A percentile compares a stretch with the other conserved stretches of the same genome.
phyloP scores from a whole-genome alignment of 2,888 invertebrate species.

The Hyalella azteca region DNA sequence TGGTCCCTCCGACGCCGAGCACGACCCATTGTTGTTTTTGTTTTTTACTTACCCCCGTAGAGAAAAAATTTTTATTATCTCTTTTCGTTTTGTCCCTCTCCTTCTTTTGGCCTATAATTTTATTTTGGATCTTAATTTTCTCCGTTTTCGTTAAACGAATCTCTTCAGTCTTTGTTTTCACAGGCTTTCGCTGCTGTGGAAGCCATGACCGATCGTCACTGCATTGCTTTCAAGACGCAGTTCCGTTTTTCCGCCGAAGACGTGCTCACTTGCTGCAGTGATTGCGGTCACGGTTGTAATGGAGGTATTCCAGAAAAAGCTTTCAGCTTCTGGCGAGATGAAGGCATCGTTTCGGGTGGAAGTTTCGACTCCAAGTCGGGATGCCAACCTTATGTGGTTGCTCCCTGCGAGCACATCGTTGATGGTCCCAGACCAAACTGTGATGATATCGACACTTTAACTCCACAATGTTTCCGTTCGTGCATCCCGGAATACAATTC shows the following conservation, averaged over 20 bases:
- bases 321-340: constrained; percentile 84
- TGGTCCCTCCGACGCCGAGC: too few species aligned
- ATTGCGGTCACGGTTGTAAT: constrained; percentile 80
- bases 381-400: constrained; percentile 84
- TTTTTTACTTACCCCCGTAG: too few species aligned
- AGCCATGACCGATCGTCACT: constrained; percentile 87
- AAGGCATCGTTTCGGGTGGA: constrained; percentile 88
- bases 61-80: too few species aligned
- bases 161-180: too few species aligned
- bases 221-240: constrained; percentile 80
- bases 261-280: constrained; percentile 78
- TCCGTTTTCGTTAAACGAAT: too few species aligned
- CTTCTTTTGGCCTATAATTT: too few species aligned
- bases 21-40: too few species aligned
- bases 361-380: constrained; percentile 74
- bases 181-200: constrained; percentile 87
- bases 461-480: constrained; percentile 77
- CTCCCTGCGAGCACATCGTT: constrained; percentile 89
- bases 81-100: too few species aligned
- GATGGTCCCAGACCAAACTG: constrained; percentile 79
- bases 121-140: too few species aligned
- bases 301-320: constrained; percentile 84
- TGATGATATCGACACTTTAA: constrained; percentile 71
- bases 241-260: constrained; percentile 85
- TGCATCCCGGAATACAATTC: constrained; percentile 74